A percentile compares a stretch with the other conserved stretches of the same genome.
phyloP scores from a whole-genome alignment of 35 echinoderm and acorn worm genomes.

The Acanthaster planci region DNA sequence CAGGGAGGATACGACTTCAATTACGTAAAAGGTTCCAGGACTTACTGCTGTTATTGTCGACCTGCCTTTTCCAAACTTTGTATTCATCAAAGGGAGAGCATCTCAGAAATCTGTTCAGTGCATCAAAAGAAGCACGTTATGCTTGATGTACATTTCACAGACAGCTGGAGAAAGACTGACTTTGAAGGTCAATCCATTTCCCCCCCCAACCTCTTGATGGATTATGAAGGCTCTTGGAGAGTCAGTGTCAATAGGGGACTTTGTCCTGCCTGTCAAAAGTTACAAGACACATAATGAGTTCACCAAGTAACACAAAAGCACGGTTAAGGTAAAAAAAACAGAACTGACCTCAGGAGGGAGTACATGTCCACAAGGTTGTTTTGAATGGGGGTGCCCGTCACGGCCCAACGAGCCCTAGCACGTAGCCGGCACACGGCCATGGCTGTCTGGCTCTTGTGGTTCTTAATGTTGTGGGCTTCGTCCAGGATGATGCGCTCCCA shows the following conservation, averaged over 20 bases:
- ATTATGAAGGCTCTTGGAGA: no score
- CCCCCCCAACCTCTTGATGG: no score
- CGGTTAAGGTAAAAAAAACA: not conserved
- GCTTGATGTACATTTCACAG: no score
- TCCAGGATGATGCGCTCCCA: constrained; percentile 92
- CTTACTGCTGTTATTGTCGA: constrained; percentile 91
- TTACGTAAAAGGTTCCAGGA: not conserved
- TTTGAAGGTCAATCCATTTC: no score
- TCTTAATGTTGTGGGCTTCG: constrained; percentile 96
- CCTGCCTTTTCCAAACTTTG: constrained; percentile 92
- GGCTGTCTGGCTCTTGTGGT: constrained; percentile 87
- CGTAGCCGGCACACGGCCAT: constrained; percentile 78
- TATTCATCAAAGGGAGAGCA: constrained; percentile 95
- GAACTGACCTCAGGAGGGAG: constrained; percentile 79
- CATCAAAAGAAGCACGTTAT: not conserved
- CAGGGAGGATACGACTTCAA: no score
- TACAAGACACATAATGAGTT: no score
- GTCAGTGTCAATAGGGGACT: no score
- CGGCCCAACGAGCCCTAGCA: constrained; percentile 83
- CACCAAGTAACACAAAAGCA: no score
- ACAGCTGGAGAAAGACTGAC: no score
- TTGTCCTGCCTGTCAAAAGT: no score
- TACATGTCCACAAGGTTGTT: constrained; percentile 98
- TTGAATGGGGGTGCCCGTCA: constrained; percentile 96
- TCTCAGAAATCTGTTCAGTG: constrained; percentile 72